Evolutionary conservation across 2,888 invertebrate species (phyloP).

Genomic region (Operophtera brumata): DNA sequence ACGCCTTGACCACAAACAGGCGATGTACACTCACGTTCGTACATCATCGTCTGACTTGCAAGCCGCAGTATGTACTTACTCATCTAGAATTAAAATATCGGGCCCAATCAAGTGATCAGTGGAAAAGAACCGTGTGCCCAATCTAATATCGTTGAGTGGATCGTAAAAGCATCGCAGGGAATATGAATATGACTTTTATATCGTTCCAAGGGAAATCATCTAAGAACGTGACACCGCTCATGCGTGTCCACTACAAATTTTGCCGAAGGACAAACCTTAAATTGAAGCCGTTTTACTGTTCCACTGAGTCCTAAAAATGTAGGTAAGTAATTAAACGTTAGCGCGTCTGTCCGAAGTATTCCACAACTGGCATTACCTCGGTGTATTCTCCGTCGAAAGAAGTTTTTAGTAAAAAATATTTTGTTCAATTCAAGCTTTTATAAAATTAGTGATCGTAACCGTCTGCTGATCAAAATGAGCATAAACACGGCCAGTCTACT

Average conservation of each 20-base stretch:
- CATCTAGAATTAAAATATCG: constrained; percentile 18
- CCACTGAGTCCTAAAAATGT: not conserved
- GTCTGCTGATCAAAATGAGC: too few species aligned
- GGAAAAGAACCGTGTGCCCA: constrained; percentile 29
- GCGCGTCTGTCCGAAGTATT: not conserved
- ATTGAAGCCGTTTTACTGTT: constrained; percentile 21
- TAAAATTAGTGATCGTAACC: too few species aligned
- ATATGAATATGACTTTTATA: constrained; percentile 49
- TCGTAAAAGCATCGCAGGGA: constrained; percentile 46
- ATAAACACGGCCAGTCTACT: too few species aligned
- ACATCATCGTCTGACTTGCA: too few species aligned
- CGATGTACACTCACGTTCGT: too few species aligned
- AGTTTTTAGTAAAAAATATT: too few species aligned
- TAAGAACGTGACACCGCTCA: constrained; percentile 32
- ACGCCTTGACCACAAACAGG: too few species aligned
- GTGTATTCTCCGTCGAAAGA: constrained; percentile 23
- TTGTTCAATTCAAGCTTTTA: too few species aligned
- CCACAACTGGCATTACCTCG: constrained; percentile 6
- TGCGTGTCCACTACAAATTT: constrained; percentile 19
- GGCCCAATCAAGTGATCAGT: constrained; percentile 9
- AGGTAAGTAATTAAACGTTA: not conserved
- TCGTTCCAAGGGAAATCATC: constrained; percentile 49
- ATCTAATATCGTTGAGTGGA: constrained; percentile 48
- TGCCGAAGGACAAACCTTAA: constrained; percentile 25
- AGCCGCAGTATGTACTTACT: too few species aligned